A percentile compares a stretch with the other conserved stretches of the same genome.
Evolutionary conservation across 2,113 vertebrate species (phyloP).

Genomic region (Carassius carassius): DNA sequence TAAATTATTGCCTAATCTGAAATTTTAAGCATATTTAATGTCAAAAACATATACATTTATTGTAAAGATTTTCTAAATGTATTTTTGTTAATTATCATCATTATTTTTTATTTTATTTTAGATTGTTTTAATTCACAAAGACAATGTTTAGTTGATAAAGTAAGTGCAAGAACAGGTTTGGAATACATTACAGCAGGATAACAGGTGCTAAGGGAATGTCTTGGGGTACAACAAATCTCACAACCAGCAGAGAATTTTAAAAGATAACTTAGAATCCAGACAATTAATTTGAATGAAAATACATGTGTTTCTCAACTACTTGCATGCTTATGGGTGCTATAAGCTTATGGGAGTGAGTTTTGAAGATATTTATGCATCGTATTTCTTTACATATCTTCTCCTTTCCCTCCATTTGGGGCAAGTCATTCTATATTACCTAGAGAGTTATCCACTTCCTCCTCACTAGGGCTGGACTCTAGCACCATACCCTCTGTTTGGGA

Average conservation of each 20-base stretch:
- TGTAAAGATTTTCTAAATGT: neutral
- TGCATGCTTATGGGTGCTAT: neutral
- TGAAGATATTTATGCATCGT: neutral
- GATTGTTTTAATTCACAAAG: neutral
- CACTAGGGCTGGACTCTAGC: conserved; percentile 44
- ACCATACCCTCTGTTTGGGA: conserved; percentile 67
- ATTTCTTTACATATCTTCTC: neutral
- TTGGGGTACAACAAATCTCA: neutral
- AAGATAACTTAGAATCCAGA: neutral
- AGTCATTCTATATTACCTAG: conserved; percentile 60
- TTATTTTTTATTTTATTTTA: neutral
- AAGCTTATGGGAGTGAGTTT: too few species aligned
- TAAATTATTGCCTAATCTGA: too few species aligned
- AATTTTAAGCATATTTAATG: neutral
- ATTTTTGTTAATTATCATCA: neutral
- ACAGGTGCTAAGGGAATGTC: neutral
- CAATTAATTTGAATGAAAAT: neutral
- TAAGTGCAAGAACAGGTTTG: conserved; percentile 49
- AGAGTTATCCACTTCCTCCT: conserved; percentile 51
- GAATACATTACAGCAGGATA: conserved; percentile 41
- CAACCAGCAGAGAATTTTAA: neutral
- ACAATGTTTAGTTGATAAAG: conserved; percentile 24
- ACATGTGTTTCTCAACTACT: neutral
- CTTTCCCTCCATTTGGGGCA: neutral
- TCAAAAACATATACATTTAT: neutral